phyloP scores from a whole-genome alignment of 2,797 vertebrate species.

The Toxotes lorentzi region DNA sequence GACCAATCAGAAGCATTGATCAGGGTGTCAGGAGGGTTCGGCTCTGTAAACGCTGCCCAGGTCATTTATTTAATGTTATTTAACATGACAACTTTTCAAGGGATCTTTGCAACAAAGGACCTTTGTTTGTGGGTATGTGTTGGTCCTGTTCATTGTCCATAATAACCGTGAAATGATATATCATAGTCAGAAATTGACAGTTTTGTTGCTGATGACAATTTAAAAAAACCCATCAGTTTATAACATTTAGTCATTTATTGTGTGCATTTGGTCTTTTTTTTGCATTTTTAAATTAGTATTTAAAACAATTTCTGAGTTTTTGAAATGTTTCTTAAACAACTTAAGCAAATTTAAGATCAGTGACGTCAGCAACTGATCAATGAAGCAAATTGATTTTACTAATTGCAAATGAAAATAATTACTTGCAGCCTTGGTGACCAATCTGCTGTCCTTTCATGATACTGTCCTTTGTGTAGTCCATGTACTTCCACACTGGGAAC shows the following conservation, averaged over 20 bases:
- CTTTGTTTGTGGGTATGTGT: not conserved
- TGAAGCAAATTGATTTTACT: not conserved
- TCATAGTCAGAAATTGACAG: not conserved
- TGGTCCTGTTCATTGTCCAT: not conserved
- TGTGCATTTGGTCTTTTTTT: no score
- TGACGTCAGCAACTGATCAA: not conserved
- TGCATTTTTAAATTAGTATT: no score
- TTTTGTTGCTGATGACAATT: no score
- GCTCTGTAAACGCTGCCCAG: slow-evolving; percentile 4
- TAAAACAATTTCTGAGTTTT: not conserved
- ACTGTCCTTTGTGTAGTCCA: slow-evolving; percentile 6
- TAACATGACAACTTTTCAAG: slow-evolving; percentile 4
- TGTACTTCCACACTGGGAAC: not conserved
- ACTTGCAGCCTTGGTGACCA: not conserved
- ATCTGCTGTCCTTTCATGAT: slow-evolving; percentile 1
- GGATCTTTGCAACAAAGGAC: slow-evolving; percentile 36
- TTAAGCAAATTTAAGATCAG: not conserved
- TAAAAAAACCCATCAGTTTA: not conserved
- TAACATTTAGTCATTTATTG: no score
- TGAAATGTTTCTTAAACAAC: not conserved
- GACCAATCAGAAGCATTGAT: not conserved
- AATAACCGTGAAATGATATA: not conserved
- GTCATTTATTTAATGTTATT: slow-evolving; percentile 1
- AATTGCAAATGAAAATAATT: not conserved
- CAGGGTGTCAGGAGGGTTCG: not conserved